Evolutionary conservation across 2,888 invertebrate species (phyloP).

Genomic region (Tricholauxania praeusta): DNA sequence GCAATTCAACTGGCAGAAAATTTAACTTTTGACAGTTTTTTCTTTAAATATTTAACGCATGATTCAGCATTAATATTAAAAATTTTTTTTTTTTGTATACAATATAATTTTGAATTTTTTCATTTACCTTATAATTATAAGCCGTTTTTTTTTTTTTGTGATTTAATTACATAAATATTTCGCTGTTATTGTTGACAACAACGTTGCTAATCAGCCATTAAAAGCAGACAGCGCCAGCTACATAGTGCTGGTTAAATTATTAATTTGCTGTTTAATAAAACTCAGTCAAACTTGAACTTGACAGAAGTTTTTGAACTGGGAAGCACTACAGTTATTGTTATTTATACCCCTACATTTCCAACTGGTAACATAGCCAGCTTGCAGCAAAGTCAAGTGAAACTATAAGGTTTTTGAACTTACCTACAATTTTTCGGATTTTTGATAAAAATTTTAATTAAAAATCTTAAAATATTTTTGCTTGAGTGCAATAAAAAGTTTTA

Average conservation of each 20-base stretch:
- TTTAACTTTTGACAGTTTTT: not conserved
- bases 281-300: slow-evolving; percentile 29
- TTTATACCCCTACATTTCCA: too few relatives aligned
- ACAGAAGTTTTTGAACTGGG: slow-evolving; percentile 26
- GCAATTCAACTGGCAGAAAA: not conserved
- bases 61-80: not conserved
- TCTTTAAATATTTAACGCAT: not conserved
- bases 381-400: slow-evolving; percentile 24
- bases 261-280: not conserved
- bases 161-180: slow-evolving; percentile 1
- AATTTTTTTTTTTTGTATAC: not conserved
- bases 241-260: not conserved
- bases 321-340: not conserved
- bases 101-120: too few relatives aligned
- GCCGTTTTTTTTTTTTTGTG: not conserved
- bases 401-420: slow-evolving; percentile 21
- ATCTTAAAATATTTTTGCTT: not conserved
- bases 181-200: slow-evolving; percentile 1
- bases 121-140: not conserved
- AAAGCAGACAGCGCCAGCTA: too few relatives aligned
- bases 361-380: too few relatives aligned
- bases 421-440: not conserved
- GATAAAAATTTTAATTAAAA: not conserved
- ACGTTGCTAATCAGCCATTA: not conserved
- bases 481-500: not conserved